Evolutionary conservation across 1,140 invertebrate genomes (phyloP).

Genomic region (Zophobas morio): DNA sequence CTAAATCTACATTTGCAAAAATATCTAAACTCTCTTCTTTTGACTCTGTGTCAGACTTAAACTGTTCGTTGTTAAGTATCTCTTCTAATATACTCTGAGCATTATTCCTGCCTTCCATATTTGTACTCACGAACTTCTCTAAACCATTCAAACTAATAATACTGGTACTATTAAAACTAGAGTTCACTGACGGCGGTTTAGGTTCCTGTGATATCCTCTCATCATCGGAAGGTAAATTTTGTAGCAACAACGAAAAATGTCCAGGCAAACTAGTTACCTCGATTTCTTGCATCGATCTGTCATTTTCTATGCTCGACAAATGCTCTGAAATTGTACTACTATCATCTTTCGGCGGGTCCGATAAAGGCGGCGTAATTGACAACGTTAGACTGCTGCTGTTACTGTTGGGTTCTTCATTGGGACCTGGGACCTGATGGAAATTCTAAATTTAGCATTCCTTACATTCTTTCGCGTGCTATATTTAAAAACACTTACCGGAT

Average conservation of each 20-base stretch:
- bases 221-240: constrained; percentile 46
- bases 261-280: constrained; percentile 60
- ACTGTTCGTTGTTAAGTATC: constrained; percentile 61
- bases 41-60: constrained; percentile 55
- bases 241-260: constrained; percentile 25
- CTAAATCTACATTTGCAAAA: constrained; percentile 63
- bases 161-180: constrained; percentile 55
- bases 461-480: constrained; percentile 18
- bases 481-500: constrained; percentile 22
- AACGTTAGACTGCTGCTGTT: constrained; percentile 44
- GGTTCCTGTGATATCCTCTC: constrained; percentile 50
- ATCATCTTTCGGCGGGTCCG: constrained; percentile 51
- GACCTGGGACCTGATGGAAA: constrained; percentile 1
- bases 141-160: constrained; percentile 51
- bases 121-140: constrained; percentile 9
- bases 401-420: constrained; percentile 16
- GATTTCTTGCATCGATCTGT: constrained; percentile 65
- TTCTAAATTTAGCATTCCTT: constrained; percentile 28
- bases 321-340: constrained; percentile 61
- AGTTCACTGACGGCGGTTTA: constrained; percentile 52
- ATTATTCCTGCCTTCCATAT: constrained; percentile 53
- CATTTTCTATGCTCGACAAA: constrained; percentile 64
- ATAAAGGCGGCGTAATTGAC: constrained; percentile 53
- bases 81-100: constrained; percentile 64
- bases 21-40: constrained; percentile 63